phyloP scores from a whole-genome alignment of 2,113 vertebrate species.

The Cricetomys ansorgei region DNA sequence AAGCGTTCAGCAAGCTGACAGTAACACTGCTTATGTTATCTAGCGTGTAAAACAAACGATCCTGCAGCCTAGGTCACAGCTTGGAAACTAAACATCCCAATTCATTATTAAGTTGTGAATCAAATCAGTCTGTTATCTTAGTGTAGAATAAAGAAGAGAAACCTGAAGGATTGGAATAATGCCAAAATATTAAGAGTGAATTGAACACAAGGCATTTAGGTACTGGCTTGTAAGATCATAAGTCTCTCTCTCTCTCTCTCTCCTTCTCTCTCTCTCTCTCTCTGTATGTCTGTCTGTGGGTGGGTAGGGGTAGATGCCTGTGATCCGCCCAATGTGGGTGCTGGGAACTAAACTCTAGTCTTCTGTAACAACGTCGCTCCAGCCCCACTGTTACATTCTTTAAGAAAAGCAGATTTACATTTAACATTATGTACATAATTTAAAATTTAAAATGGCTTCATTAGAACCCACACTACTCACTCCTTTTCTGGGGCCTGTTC shows the following conservation, averaged over 20 bases:
- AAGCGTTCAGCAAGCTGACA: constrained; percentile 43
- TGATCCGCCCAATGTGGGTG: neutral
- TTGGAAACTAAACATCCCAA: constrained; percentile 16
- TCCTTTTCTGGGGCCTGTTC: neutral
- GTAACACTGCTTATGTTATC: neutral
- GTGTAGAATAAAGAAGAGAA: constrained; percentile 20
- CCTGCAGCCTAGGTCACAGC: neutral
- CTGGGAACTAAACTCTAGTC: neutral
- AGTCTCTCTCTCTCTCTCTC: neutral
- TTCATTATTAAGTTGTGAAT: constrained; percentile 23
- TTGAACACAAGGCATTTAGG: neutral
- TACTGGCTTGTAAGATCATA: neutral
- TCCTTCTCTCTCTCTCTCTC: neutral
- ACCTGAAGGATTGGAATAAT: neutral
- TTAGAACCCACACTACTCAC: neutral
- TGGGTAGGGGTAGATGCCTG: neutral
- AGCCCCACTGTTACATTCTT: neutral
- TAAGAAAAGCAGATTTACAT: neutral
- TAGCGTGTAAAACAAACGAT: neutral
- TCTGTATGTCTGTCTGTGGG: neutral
- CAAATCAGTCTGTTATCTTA: neutral
- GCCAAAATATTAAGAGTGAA: neutral
- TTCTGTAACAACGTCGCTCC: neutral
- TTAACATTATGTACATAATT: neutral
- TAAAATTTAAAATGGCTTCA: neutral